A percentile compares a stretch with the other conserved stretches of the same genome.
Conservation (phyloP, 1,140 invertebrate genomes). For the Cylas formicarius region DNA sequence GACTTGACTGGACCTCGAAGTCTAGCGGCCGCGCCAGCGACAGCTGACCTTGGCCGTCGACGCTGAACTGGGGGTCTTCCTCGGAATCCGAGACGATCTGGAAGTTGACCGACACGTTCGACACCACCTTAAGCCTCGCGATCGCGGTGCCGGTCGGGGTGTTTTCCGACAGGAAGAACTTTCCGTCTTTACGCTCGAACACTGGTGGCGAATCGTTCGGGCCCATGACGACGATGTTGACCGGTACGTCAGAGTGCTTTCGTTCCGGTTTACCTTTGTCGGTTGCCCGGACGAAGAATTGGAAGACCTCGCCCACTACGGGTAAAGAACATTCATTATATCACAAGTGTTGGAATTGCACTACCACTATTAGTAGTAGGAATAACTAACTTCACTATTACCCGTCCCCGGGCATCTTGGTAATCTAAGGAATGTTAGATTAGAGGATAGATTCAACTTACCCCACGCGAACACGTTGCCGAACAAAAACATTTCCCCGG, state of each 20-base stretch:
- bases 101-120: constrained; percentile 38
- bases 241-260: constrained; percentile 70
- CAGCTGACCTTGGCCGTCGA: constrained; percentile 68
- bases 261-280: constrained; percentile 65
- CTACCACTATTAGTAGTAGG: no score
- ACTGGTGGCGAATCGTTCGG: constrained; percentile 60
- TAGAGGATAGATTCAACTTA: constrained; percentile 5
- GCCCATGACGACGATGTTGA: constrained; percentile 70
- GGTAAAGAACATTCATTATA: neutral
- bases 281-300: constrained; percentile 81
- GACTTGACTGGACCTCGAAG: constrained; percentile 63
- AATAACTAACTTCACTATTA: no score
- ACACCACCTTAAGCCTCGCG: constrained; percentile 54
- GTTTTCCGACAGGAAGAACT: constrained; percentile 75
- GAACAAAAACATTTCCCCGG: constrained; percentile 48
- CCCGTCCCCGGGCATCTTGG: no score
- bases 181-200: constrained; percentile 63
- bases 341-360: no score
- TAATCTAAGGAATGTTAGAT: no score
- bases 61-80: constrained; percentile 58
- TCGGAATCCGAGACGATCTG: constrained; percentile 52
- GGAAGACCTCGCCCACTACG: constrained; percentile 70
- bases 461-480: constrained; percentile 14
- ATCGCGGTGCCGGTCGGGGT: constrained; percentile 60
- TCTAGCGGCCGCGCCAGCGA: constrained; percentile 65